Conservation (phyloP, 1,140 invertebrate genomes). For the Notospermus geniculatus region DNA sequence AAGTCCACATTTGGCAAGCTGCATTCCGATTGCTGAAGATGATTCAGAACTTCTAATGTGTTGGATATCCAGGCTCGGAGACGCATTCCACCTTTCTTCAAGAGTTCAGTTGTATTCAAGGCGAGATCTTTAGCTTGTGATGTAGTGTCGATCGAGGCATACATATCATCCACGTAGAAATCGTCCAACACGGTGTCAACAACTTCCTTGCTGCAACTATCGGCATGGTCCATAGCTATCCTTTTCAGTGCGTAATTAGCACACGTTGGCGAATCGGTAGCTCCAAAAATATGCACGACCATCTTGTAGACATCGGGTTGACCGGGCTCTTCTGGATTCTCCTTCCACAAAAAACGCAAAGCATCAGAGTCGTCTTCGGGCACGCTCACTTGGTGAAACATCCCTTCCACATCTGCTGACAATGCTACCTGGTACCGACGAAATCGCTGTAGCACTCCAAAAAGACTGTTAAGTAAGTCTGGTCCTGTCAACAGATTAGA, state of each 20-base stretch:
- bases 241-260: conserved; percentile 20
- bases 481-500: conserved; percentile 36
- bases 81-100: conserved; percentile 6
- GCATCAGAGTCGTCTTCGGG: conserved; percentile 16
- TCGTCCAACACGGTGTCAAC: conserved; percentile 12
- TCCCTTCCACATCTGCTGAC: conserved; percentile 19
- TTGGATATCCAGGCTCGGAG: conserved; percentile 17
- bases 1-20: conserved; percentile 26
- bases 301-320: too few species aligned
- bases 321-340: too few species aligned
- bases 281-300: too few species aligned
- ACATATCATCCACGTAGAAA: conserved; percentile 24
- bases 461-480: conserved; percentile 45
- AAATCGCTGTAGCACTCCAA: too few species aligned
- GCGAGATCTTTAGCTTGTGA: neutral
- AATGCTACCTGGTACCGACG: conserved; percentile 19
- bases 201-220: conserved; percentile 8
- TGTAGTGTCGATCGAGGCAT: conserved; percentile 1
- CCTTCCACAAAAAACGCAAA: conserved; percentile 27
- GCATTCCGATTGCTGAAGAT: conserved; percentile 23
- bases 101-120: conserved; percentile 9
- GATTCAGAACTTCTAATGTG: conserved; percentile 17
- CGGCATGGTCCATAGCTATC: conserved; percentile 6
- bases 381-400: conserved; percentile 22
- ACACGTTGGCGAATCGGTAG: too few species aligned